Base-by-base conservation (phyloP, 2,113 vertebrate species). In the Urocitellus parryii region DNA sequence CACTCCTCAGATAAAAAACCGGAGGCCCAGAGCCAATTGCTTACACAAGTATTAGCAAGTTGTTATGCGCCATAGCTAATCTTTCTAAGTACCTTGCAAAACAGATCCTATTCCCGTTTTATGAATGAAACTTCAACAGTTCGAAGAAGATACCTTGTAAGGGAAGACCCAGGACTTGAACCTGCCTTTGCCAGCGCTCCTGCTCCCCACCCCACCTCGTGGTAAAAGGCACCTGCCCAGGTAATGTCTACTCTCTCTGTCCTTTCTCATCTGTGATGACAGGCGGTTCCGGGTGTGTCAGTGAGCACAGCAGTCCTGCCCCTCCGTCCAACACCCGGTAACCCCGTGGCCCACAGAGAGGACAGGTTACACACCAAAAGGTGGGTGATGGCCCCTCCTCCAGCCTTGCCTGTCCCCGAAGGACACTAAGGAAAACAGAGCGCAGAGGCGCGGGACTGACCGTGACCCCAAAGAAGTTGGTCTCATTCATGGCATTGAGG, bases 401-500 rank as follows among this genome's bases (percentile, higher is more conserved):
- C 91, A 29, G 61, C 74, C 42, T 32, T 17, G 20, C 20, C 6
- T 0, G 2, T 79, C 42, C 45, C 81, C 48, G 5, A 34, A 37
- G 9, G 32, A 34, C 67, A 32, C 12, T 6, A 79, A 72, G 67
- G 68, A 88, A 81, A 91, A 73, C 56, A 78, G 79, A 94, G 32
- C 72, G 24, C 2, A 27, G 45, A 86, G 51, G 17, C 32, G 4
- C 27, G 63, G 80, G 51, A 98, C 99, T 99, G 98, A 99, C 99
- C 95, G 99, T 99, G 91, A 99, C 99, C 53, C 99, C 99, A n/a
- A 99, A 99, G 98, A 99, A 99, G 98, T 99, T 99, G 94, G 99
- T 99, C 98, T 99, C 99, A 2, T 99, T 99, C 99, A 99, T 99
- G 98, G 99, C 99, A 18, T 99, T 99, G 97, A 99, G 99, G 97